Evolutionary conservation across 2,113 vertebrate species (phyloP).

Genomic region (Gobio gobio): DNA sequence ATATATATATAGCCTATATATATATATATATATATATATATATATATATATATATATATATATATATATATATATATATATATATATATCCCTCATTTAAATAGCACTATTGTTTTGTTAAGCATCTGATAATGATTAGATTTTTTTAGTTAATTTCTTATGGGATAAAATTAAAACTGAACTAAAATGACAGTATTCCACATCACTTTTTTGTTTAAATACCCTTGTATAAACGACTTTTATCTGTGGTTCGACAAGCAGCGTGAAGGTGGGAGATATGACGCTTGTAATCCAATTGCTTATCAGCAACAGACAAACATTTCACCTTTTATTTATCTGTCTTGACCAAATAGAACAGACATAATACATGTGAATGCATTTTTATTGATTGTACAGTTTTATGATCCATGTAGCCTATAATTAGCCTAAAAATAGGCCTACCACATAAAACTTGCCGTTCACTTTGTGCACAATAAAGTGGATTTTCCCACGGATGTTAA

Average conservation of each 20-base stretch:
- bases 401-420: not conserved
- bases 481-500: conserved; percentile 32
- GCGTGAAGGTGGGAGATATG: conserved; percentile 47
- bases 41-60: too few species aligned
- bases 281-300: conserved; percentile 49
- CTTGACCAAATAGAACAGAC: not conserved
- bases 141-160: too few species aligned
- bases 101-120: too few species aligned
- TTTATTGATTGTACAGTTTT: not conserved
- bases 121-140: not conserved
- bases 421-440: too few species aligned
- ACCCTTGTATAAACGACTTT: not conserved
- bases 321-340: conserved; percentile 47
- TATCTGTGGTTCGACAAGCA: conserved; percentile 3
- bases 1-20: too few species aligned
- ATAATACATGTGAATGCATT: not conserved
- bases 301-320: conserved; percentile 52
- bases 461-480: not conserved
- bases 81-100: too few species aligned
- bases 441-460: not conserved
- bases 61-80: too few species aligned
- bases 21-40: too few species aligned
- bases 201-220: not conserved
- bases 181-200: not conserved
- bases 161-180: not conserved